A percentile compares a stretch with the other conserved stretches of the same genome.
phyloP scores from a whole-genome alignment of 2,113 vertebrate species.

The Aptenodytes patagonicus region DNA sequence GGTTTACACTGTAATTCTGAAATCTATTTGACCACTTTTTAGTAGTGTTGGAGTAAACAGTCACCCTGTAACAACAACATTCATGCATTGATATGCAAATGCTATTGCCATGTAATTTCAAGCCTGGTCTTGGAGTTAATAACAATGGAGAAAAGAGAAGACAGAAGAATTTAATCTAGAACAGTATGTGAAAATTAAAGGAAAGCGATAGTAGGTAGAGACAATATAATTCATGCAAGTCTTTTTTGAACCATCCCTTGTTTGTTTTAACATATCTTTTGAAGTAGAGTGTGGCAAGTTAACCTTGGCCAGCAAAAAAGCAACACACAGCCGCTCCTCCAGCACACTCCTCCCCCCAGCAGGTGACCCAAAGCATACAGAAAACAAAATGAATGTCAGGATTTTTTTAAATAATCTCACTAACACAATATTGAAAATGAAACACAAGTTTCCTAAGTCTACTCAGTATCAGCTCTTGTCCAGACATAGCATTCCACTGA shows the following conservation, averaged over 20 bases:
- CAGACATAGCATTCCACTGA: background rate
- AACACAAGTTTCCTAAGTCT: background rate
- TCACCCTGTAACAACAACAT: background rate
- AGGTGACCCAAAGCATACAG: background rate
- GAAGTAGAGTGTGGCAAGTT: background rate
- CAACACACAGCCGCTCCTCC: background rate
- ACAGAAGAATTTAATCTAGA: background rate
- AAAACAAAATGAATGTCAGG: background rate
- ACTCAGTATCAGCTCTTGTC: background rate
- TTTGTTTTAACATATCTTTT: background rate
- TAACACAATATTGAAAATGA: background rate
- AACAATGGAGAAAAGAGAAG: background rate
- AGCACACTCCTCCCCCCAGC: background rate
- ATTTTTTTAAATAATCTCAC: background rate
- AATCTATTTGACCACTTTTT: background rate
- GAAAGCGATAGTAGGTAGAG: background rate
- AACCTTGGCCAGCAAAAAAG: background rate
- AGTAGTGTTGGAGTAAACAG: background rate
- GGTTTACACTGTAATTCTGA: background rate
- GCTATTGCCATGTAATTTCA: background rate
- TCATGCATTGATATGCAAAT: background rate
- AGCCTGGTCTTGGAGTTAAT: background rate
- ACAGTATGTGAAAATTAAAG: background rate
- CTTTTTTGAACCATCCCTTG: background rate
- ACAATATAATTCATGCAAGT: background rate